Conservation (phyloP, 2,113 vertebrate species). For the Eudorcas thomsonii region DNA sequence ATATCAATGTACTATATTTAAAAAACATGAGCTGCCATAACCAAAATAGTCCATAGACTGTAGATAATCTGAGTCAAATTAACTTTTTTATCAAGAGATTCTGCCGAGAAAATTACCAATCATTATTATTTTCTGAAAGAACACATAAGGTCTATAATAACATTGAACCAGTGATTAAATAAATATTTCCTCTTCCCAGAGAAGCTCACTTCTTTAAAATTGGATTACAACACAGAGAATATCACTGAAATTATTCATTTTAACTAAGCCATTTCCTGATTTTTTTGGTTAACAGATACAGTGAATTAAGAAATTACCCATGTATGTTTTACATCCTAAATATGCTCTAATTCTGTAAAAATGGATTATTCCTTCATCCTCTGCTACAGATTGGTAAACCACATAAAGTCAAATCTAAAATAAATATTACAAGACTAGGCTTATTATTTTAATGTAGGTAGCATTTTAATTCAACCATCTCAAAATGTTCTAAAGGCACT, state of each 20-base stretch:
- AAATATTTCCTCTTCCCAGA: constrained; percentile 36
- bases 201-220: constrained; percentile 58
- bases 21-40: neutral
- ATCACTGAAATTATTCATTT: constrained; percentile 59
- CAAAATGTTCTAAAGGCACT: neutral
- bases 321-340: neutral
- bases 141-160: constrained; percentile 49
- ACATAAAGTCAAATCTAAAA: neutral
- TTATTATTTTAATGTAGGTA: constrained; percentile 29
- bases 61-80: constrained; percentile 41
- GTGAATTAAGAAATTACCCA: constrained; percentile 37
- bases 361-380: neutral
- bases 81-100: constrained; percentile 50
- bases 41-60: neutral
- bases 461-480: neutral
- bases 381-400: neutral
- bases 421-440: neutral
- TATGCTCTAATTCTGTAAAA: neutral
- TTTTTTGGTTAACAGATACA: constrained; percentile 12
- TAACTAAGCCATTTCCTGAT: constrained; percentile 16
- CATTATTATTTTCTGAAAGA: constrained; percentile 56
- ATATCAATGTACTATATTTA: constrained; percentile 43
- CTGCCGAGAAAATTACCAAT: constrained; percentile 58
- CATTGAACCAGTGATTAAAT: constrained; percentile 57
- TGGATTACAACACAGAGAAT: constrained; percentile 10